A percentile compares a stretch with the other conserved stretches of the same genome.
Conservation (phyloP, 2,888 invertebrate species). For the Trachelus troglodyta region DNA sequence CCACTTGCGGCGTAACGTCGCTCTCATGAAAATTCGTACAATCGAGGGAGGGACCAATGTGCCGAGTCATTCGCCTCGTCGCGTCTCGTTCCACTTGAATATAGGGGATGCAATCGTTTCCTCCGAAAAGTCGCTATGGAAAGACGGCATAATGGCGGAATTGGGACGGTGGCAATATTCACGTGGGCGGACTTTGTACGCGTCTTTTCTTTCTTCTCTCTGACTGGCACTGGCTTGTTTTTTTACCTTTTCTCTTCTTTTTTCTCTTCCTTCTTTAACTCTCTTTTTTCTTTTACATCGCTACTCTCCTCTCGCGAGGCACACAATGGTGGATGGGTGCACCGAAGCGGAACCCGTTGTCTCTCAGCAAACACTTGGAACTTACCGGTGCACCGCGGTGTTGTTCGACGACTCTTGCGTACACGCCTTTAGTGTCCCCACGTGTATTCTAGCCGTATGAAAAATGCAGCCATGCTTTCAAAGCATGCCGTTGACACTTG, state of each 20-base stretch:
- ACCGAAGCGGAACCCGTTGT: conserved; percentile 45
- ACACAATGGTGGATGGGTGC: conserved; percentile 34
- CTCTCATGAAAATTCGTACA: background rate
- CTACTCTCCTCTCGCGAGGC: background rate
- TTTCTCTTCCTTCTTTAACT: background rate
- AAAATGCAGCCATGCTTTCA: background rate
- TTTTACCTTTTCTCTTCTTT: background rate
- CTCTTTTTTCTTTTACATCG: background rate
- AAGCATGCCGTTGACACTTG: background rate
- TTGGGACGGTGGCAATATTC: background rate
- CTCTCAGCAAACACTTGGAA: conserved; percentile 16
- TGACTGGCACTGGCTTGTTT: background rate
- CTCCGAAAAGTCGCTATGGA: background rate
- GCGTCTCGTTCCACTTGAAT: background rate
- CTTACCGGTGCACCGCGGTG: background rate
- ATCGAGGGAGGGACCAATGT: background rate
- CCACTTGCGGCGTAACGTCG: background rate
- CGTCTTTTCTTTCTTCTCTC: background rate
- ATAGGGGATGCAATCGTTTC: background rate
- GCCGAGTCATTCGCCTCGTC: background rate
- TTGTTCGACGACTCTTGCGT: conserved; percentile 1
- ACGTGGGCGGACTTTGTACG: background rate
- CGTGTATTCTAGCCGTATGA: background rate
- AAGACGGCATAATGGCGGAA: background rate
- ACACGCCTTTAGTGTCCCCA: background rate